Evolutionary conservation across 2,113 vertebrate genomes (phyloP), one percentile per base, ranked within the genome.

Genomic region (Platichthys stellatus): DNA sequence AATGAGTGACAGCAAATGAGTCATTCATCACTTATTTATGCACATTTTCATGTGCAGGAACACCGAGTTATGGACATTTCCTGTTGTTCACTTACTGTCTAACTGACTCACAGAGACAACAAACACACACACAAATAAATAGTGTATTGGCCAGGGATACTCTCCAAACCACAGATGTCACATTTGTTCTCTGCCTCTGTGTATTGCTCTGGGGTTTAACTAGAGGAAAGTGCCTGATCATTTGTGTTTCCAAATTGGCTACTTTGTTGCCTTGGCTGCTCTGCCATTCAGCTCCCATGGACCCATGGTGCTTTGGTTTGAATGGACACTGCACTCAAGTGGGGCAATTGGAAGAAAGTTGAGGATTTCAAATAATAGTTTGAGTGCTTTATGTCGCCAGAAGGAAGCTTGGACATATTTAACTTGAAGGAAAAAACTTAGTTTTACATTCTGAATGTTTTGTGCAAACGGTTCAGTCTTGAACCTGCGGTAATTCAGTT

Each of bases 201-300:
- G 84, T 73, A 72, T 84, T 85, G 86, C 88, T 89, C 43, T 61
- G 40, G 59, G 84, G 51, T 85, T 89, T 87, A 92, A 91, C 80
- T 83, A 88, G 81, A 82, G 81, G 18, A 88, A 82, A 86, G 83
- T 74, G 74, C 77, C 35, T 20, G 66, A 61, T 66, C 86, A 91
- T 83, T 90, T 88, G 82, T 87, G 82, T 71, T 76, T 87, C 60
- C 67, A 91, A 92, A 92, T 92, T 89, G 88, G 89, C 86, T 90
- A 65, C 31, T 90, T 86, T 88, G 75, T 54, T 79, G 76, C 81
- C 57, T 65, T 74, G 49, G 64, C 73, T 69, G 38, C 69, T 70
- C 80, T 59, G 66, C 63, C 67, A 56, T 82, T 72, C 78, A 45
- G 51, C 72, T 77, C 80, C 86, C 45, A 64, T 21, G 45, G 80